Percentiles rank a stretch among this genome's conserved stretches.
Conservation (phyloP, 1,140 invertebrate species). For the Pectinophora gossypiella region DNA sequence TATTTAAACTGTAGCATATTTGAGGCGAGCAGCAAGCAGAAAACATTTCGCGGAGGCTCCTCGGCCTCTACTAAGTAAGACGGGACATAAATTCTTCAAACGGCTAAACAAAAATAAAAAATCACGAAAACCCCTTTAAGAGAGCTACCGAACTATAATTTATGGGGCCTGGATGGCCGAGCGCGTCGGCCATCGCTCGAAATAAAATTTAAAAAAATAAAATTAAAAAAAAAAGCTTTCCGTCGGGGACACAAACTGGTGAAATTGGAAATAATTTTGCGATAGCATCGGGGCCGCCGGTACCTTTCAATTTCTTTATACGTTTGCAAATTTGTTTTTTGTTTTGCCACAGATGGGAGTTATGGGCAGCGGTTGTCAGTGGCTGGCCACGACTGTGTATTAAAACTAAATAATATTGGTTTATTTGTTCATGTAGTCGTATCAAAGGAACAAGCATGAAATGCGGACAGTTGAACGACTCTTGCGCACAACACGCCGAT, state of each 20-base stretch:
- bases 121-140: constrained; percentile 63
- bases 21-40: constrained; percentile 16
- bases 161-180: constrained; percentile 49
- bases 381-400: constrained; percentile 16
- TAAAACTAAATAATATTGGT: constrained; percentile 13
- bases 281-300: constrained; percentile 63
- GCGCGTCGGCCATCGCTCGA: constrained; percentile 50
- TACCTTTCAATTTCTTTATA: constrained; percentile 62
- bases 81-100: constrained; percentile 71
- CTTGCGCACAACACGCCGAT: neutral
- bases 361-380: constrained; percentile 26
- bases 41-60: constrained; percentile 25
- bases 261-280: constrained; percentile 73
- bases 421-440: neutral
- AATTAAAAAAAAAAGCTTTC: constrained; percentile 37
- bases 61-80: constrained; percentile 68
- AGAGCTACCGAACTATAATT: constrained; percentile 74
- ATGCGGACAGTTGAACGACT: neutral
- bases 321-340: constrained; percentile 44
- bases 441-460: neutral
- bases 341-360: constrained; percentile 35
- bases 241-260: constrained; percentile 60
- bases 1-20: no score
- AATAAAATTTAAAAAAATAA: constrained; percentile 45
- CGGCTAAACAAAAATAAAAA: constrained; percentile 66